phyloP scores from a whole-genome alignment of 2,888 invertebrate species.

The Camptogramma bilineatum region DNA sequence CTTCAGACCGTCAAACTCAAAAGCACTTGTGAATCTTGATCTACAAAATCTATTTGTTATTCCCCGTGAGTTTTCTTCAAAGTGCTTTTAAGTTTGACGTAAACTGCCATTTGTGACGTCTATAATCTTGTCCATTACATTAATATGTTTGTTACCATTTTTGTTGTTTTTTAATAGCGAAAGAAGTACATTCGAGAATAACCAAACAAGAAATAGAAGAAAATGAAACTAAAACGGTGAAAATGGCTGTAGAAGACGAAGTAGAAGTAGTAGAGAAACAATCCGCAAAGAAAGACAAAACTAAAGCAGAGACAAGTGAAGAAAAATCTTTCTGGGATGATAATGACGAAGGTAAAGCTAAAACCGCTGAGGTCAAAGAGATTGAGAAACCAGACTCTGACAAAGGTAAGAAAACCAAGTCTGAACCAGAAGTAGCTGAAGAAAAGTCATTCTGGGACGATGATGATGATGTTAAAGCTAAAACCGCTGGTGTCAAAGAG shows the following conservation, averaged over 20 bases:
- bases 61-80: neutral
- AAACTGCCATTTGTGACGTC: constrained; percentile 65
- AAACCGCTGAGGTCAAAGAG: constrained; percentile 56
- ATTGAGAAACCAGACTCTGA: constrained; percentile 47
- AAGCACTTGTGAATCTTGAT: neutral
- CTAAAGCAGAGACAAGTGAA: constrained; percentile 50
- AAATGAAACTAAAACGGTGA: constrained; percentile 71
- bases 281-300: constrained; percentile 61
- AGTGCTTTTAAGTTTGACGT: constrained; percentile 17
- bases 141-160: constrained; percentile 45
- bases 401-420: constrained; percentile 54
- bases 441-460: constrained; percentile 72
- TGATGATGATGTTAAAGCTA: constrained; percentile 45
- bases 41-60: neutral
- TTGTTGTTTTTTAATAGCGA: constrained; percentile 72
- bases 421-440: constrained; percentile 63
- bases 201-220: constrained; percentile 79
- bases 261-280: constrained; percentile 50
- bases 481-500: constrained; percentile 53
- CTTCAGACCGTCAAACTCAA: constrained; percentile 13
- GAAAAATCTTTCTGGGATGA: constrained; percentile 62
- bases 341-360: constrained; percentile 55
- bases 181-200: constrained; percentile 81
- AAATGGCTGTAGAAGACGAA: constrained; percentile 60
- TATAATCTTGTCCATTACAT: constrained; percentile 54